phyloP scores from a whole-genome alignment of 2,113 vertebrate species.

The Climacteris rufus region DNA sequence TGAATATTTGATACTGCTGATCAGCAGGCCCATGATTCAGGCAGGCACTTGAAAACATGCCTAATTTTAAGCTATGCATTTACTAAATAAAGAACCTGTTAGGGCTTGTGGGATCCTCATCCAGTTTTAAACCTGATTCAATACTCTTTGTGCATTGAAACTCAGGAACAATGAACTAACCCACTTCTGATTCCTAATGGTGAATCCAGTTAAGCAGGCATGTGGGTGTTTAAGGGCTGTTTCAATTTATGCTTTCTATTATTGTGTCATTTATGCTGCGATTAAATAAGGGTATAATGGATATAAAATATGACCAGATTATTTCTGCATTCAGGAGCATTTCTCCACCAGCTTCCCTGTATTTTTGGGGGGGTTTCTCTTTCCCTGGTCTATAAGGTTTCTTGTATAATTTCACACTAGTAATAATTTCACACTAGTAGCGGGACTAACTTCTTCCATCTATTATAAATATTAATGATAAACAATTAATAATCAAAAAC shows the following conservation, averaged over 20 bases:
- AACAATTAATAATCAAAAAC: neutral
- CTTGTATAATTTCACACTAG: neutral
- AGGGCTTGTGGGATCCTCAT: neutral
- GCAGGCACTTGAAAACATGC: neutral
- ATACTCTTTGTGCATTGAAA: neutral
- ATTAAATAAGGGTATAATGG: neutral
- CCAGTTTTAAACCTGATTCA: neutral
- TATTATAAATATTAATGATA: neutral
- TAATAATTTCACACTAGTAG: neutral
- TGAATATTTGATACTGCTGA: neutral
- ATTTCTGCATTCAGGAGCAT: neutral
- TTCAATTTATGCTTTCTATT: neutral
- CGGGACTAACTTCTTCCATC: neutral
- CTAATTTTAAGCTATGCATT: neutral
- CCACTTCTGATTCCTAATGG: neutral
- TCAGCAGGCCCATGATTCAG: neutral
- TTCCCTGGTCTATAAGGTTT: neutral
- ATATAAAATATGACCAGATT: neutral
- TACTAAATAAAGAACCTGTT: neutral
- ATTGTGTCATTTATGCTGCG: neutral
- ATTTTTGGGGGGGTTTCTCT: neutral
- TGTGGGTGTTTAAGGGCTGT: neutral
- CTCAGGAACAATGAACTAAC: neutral
- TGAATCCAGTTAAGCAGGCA: neutral
- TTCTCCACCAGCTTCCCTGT: neutral